phyloP scores from a whole-genome alignment of 2,888 invertebrate species.

The Meloe dianella region DNA sequence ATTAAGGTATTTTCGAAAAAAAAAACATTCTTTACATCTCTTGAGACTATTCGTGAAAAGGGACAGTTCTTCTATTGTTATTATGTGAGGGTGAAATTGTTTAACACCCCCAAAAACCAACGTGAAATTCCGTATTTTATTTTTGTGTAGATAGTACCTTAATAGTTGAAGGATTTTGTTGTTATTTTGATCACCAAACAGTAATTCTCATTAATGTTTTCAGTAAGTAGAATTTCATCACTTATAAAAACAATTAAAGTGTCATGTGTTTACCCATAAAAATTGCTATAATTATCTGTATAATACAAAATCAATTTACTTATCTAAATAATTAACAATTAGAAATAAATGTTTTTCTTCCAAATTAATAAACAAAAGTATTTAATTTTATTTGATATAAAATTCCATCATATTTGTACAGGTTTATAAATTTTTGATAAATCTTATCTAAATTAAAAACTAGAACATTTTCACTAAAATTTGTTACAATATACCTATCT shows the following conservation, averaged over 20 bases:
- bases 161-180: slow-evolving; percentile 7
- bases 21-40: slow-evolving; percentile 15
- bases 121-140: slow-evolving; percentile 26
- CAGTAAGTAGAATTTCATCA: neutral
- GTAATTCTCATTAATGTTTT: neutral
- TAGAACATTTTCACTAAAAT: neutral
- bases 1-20: neutral
- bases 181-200: neutral
- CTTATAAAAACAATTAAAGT: neutral
- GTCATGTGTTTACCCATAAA: too few relatives aligned
- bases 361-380: neutral
- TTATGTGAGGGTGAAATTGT: slow-evolving; percentile 14
- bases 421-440: neutral
- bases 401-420: neutral
- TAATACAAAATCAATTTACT: too few relatives aligned
- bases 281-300: too few relatives aligned
- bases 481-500: neutral
- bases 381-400: neutral
- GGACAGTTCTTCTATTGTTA: slow-evolving; percentile 21
- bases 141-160: too few relatives aligned
- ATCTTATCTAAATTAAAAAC: slow-evolving; percentile 6
- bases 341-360: neutral
- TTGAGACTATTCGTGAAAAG: slow-evolving; percentile 19
- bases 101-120: slow-evolving; percentile 19
- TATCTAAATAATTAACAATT: too few relatives aligned